A percentile compares a stretch with the other conserved stretches of the same genome.
phyloP scores from a whole-genome alignment of 2,888 invertebrate species.

The Peribatodes rhomboidaria region DNA sequence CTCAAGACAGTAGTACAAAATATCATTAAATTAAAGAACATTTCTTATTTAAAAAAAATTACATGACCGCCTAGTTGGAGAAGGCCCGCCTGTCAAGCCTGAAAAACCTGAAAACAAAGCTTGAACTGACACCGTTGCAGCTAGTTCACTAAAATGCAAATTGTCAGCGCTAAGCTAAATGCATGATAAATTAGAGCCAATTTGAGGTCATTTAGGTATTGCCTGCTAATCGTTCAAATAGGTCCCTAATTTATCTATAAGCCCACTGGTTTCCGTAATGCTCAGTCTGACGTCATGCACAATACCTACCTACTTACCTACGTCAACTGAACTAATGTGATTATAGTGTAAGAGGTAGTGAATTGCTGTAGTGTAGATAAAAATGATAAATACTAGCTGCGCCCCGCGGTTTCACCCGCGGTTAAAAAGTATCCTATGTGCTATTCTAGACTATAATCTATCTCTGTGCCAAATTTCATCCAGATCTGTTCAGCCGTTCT shows the following conservation, averaged over 20 bases:
- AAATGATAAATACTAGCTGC: too few species aligned
- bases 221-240: neutral
- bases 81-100: neutral
- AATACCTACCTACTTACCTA: neutral
- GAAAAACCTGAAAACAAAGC: neutral
- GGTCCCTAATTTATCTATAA: slow-evolving; percentile 4
- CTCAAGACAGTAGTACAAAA: too few species aligned
- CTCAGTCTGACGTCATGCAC: slow-evolving; percentile 10
- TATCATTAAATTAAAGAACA: too few species aligned
- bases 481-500: too few species aligned
- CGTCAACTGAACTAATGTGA: slow-evolving; percentile 12
- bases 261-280: slow-evolving; percentile 11
- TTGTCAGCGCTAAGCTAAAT: neutral
- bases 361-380: neutral
- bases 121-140: neutral
- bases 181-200: neutral
- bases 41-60: too few species aligned
- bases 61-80: too few species aligned
- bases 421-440: too few species aligned
- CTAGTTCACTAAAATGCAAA: slow-evolving; percentile 20
- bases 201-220: slow-evolving; percentile 7
- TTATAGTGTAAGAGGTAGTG: neutral
- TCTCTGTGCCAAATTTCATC: too few species aligned
- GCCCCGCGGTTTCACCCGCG: too few species aligned
- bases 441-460: too few species aligned